These are phyloP conservation scores for Desmophyllum pertusum DNA, from an alignment of 92 coral and sea anemone genomes.

Conservation along the genomic window DNA sequence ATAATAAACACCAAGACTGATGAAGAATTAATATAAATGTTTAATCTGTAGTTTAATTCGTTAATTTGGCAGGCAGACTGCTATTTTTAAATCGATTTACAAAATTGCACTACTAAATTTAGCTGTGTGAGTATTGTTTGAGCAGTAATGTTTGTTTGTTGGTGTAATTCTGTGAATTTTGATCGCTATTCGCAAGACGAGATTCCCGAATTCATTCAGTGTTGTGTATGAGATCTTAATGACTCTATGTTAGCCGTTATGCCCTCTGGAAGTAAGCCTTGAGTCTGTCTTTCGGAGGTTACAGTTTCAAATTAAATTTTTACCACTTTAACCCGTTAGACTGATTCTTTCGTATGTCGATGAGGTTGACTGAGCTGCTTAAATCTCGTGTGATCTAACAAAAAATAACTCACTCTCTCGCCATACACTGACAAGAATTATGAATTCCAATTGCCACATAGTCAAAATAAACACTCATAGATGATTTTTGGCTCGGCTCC, in stretches of 20 bases:
- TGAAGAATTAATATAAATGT: neutral
- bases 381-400: no score
- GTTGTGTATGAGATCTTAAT: no score
- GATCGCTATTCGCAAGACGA: neutral
- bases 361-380: no score
- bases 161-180: neutral
- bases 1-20: no score
- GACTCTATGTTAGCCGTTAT: no score
- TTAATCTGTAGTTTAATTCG: neutral
- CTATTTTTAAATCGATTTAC: constrained; percentile 9
- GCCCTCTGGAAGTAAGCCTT: no score
- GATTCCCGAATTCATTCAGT: neutral
- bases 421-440: no score
- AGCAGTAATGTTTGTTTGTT: no score
- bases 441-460: neutral
- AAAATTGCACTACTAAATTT: neutral
- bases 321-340: neutral
- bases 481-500: neutral
- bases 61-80: neutral
- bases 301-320: constrained; percentile 7
- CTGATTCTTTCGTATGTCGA: no score
- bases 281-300: neutral
- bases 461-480: neutral
- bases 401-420: no score
- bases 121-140: neutral